phyloP scores from a whole-genome alignment of 35 echinoderm and acorn worm genomes.

The Apostichopus japonicus region DNA sequence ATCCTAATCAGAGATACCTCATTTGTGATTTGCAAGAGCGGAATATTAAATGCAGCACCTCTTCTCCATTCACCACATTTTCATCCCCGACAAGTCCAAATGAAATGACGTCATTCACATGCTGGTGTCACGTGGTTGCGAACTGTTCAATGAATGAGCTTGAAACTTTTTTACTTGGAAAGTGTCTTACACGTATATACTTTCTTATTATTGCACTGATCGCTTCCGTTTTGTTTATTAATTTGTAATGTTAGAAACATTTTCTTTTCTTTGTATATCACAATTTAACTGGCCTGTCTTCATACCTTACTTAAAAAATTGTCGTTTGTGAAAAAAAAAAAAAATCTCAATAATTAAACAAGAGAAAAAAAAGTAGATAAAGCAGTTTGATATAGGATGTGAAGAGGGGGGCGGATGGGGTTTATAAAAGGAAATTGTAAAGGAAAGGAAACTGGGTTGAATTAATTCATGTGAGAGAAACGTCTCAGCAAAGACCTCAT shows the following conservation, averaged over 20 bases:
- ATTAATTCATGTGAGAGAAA: conserved; percentile 12
- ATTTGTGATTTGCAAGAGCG: conserved; percentile 22
- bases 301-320: too few species aligned
- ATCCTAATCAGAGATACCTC: conserved; percentile 20
- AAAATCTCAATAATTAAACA: too few species aligned
- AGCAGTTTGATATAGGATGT: too few species aligned
- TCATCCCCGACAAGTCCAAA: neutral
- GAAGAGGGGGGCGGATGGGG: too few species aligned
- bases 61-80: conserved; percentile 34
- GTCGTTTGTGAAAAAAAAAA: too few species aligned
- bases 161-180: neutral
- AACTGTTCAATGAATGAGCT: neutral
- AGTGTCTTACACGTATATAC: too few species aligned
- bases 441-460: neutral
- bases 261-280: too few species aligned
- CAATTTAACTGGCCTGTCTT: too few species aligned
- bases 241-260: too few species aligned
- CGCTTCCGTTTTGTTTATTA: too few species aligned
- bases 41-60: conserved; percentile 8
- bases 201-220: too few species aligned
- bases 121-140: conserved; percentile 11
- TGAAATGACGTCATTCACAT: conserved; percentile 24
- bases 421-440: neutral
- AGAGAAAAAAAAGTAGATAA: too few species aligned
- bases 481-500: neutral